Conservation (phyloP, 2,797 vertebrate genomes). For the Neoniphon sammara region DNA sequence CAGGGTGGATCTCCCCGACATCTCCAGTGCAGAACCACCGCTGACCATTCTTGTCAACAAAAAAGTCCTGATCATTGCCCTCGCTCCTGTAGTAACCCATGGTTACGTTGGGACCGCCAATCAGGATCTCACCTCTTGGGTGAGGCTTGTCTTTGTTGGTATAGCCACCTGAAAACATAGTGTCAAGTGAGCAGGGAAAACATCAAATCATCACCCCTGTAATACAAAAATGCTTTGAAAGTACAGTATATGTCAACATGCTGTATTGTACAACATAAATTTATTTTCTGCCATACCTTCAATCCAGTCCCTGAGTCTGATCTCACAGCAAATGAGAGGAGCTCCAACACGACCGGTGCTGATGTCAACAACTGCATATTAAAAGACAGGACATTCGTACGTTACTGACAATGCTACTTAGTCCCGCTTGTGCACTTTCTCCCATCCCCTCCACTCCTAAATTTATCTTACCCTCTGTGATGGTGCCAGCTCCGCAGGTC, state of each 20-base stretch:
- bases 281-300: slow-evolving; percentile 86
- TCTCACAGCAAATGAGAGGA: slow-evolving; percentile 95
- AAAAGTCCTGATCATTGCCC: slow-evolving; percentile 88
- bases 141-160: slow-evolving; percentile 91
- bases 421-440: background rate
- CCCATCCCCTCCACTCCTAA: fast-evolving
- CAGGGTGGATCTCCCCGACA: slow-evolving; percentile 92
- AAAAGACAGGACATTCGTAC: background rate
- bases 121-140: slow-evolving; percentile 94
- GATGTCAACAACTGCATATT: slow-evolving; percentile 84
- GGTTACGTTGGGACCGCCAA: slow-evolving; percentile 95
- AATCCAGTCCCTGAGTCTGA: slow-evolving; percentile 92
- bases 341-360: slow-evolving; percentile 97
- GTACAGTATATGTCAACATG: background rate
- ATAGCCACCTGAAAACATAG: slow-evolving; percentile 88
- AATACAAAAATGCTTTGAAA: background rate
- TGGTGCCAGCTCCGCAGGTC: slow-evolving; percentile 96
- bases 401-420: background rate
- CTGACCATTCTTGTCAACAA: slow-evolving; percentile 88
- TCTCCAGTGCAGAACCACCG: slow-evolving; percentile 98
- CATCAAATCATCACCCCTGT: background rate
- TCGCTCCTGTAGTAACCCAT: slow-evolving; percentile 93
- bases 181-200: background rate
- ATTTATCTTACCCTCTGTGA: slow-evolving; percentile 89
- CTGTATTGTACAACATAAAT: background rate